Evolutionary conservation across 2,888 invertebrate genomes (phyloP), one percentile per base, ranked within the genome.

Genomic region (Stenchaetothrips biformis): DNA sequence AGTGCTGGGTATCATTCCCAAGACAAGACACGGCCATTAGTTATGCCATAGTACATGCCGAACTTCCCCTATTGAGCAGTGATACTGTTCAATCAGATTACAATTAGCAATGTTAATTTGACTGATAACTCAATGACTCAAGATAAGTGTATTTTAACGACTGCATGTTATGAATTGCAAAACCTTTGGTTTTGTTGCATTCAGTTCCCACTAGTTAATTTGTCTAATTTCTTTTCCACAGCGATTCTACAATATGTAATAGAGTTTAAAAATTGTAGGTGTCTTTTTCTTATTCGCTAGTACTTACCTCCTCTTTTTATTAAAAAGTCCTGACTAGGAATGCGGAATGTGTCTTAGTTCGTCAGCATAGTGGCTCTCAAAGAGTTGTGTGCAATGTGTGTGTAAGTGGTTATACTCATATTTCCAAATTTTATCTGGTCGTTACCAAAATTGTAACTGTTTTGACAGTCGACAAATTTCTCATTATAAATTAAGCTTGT

Each of bases 101-200:
- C 67, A 67, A 67, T 67, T 67, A 67, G 67, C 21, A 21, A 67
- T 53, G 53, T 53, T 16, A 16, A 53, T 53, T 67, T 67, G 67
- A 67, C 67, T 67, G 67, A 67, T 67, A 67, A 67, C 67, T 21
- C 67, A 67, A 67, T 21, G 67, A 67, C 67, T 67, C 67, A 67
- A 67, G 67, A 67, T 67, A 67, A 67, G 67, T 67, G 67, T 67
- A 67, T 67, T 67, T n/a, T 67, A 67, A 67, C 67, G 67, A 67
- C 67, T 67, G 67, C 67, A 21, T 59, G n/a, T 67, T 67, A 67
- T 21, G 67, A 67, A 67, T 21, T 67, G 67, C 67, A 67, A 67
- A n/a, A 21, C 67, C 21, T 67, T 9, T 21, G 53, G 53, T 67
- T 67, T n/a, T 21, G 67, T 67, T 67, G 21, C 25, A 37, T 37